phyloP scores from a whole-genome alignment of 2,888 invertebrate species.

The Lycia hirtaria region DNA sequence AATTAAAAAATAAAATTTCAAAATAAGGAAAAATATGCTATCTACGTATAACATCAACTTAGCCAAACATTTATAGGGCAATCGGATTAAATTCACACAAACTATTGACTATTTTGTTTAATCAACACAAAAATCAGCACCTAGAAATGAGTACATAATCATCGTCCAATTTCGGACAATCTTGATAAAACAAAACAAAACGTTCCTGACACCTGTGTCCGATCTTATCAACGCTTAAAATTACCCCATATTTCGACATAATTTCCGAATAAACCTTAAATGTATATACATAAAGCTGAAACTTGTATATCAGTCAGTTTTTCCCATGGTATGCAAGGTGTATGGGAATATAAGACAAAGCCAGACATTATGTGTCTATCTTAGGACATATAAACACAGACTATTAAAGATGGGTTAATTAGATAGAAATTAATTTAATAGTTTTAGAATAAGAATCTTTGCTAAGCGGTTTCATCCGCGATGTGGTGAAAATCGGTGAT shows the following conservation, averaged over 20 bases:
- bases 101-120: neutral
- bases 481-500: no score
- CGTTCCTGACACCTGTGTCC: slow-evolving; percentile 28
- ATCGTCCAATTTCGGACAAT: slow-evolving; percentile 15
- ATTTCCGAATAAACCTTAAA: slow-evolving; percentile 25
- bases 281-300: slow-evolving; percentile 31
- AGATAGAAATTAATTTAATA: slow-evolving; percentile 13
- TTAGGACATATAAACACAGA: slow-evolving; percentile 35
- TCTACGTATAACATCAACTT: no score
- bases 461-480: no score
- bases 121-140: neutral
- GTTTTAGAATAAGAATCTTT: no score
- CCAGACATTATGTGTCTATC: slow-evolving; percentile 36
- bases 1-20: no score
- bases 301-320: slow-evolving; percentile 35
- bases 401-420: slow-evolving; percentile 34
- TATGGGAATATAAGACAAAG: slow-evolving; percentile 52
- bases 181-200: slow-evolving; percentile 39
- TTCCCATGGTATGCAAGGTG: slow-evolving; percentile 48
- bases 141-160: slow-evolving; percentile 6
- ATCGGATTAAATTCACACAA: neutral
- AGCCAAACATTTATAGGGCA: no score
- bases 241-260: slow-evolving; percentile 28
- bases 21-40: no score
- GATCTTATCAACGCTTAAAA: slow-evolving; percentile 35